A percentile compares a stretch with the other conserved stretches of the same genome.
These are phyloP conservation scores for Zapus hudsonius DNA, from an alignment of 2,113 vertebrate species.

Conservation along the genomic window DNA sequence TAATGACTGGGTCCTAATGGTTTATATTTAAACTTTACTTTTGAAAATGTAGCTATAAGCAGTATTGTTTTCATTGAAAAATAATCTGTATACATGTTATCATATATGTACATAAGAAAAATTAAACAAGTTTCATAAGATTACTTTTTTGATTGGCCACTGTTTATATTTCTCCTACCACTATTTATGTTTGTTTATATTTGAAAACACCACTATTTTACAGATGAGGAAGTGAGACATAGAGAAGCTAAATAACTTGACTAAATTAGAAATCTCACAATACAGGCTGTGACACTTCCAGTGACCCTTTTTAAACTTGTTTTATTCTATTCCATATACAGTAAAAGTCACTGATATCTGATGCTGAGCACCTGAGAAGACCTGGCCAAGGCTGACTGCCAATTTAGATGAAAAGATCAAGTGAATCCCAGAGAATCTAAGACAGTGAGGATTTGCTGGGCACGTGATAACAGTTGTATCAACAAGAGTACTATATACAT, in stretches of 20 bases:
- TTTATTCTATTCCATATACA: background rate
- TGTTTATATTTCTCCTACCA: conserved; percentile 1
- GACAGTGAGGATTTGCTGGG: background rate
- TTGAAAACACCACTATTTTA: too few species aligned
- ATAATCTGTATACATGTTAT: background rate
- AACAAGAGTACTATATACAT: background rate
- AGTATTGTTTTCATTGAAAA: conserved; percentile 10
- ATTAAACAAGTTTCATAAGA: background rate
- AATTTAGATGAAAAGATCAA: background rate
- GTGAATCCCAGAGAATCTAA: background rate
- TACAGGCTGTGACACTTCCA: conserved; percentile 1
- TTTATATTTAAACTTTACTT: conserved; percentile 42
- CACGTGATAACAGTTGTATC: background rate
- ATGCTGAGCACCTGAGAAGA: background rate
- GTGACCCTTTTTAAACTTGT: background rate
- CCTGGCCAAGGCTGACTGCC: background rate
- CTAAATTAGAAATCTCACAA: background rate
- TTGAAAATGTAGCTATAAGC: background rate
- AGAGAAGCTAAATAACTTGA: conserved; percentile 9
- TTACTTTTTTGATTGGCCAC: too few species aligned
- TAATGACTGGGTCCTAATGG: background rate
- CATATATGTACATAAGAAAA: background rate
- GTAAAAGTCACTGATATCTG: background rate
- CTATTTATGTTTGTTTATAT: too few species aligned
- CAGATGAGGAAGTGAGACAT: conserved; percentile 15